Evolutionary conservation across 2,113 vertebrate species (phyloP), one percentile per base, ranked within the genome.

Genomic region (Sceloporus undulatus): DNA sequence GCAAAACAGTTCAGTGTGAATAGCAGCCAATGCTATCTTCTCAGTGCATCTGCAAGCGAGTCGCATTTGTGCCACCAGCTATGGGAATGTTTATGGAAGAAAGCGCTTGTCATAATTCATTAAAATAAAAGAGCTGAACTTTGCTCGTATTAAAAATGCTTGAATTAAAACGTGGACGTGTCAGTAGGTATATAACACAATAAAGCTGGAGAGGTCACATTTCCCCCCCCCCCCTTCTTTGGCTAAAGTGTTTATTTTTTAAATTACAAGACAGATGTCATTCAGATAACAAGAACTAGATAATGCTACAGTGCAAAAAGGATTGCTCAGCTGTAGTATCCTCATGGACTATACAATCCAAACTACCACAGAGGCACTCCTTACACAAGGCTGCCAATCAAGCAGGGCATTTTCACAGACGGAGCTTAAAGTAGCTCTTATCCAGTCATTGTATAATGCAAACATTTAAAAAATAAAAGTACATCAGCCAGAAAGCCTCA

Each of bases 21-120:
- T 98, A 93, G 99, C 98, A 73, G 98, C 98, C 40, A 98, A 98
- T 5, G 98, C 98, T 1, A 98, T 99, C 97, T 96, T 99, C 97
- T 99, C 98, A 95, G 99, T 94, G 99, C 99, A 80, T 99, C 98
- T 79, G 98, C 98, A 83, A 99, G 99, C 83, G 99, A 99, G 97
- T 99, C 99, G 96, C 98, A 99, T 86, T 98, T 99, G 95, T 99
- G 98, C 93, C 98, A 96, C 76, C 98, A 95, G 93, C 98, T 99
- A 93, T 98, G 97, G 59, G 98, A 98, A 86, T 98, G 96, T 92
- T 98, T 97, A 91, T 98, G 98, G 92, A 89, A 93, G 86, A 95
- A 92, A 93, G 90, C 21, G 13, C 40, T 86, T 87, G 92, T 88
- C 88, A 89, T 54, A 93, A 85, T 5, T 40, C 84, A 77, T 84